These are phyloP conservation scores for Thaumatotibia leucotreta DNA, from an alignment of 1,140 invertebrate genomes.

Conservation along the genomic window DNA sequence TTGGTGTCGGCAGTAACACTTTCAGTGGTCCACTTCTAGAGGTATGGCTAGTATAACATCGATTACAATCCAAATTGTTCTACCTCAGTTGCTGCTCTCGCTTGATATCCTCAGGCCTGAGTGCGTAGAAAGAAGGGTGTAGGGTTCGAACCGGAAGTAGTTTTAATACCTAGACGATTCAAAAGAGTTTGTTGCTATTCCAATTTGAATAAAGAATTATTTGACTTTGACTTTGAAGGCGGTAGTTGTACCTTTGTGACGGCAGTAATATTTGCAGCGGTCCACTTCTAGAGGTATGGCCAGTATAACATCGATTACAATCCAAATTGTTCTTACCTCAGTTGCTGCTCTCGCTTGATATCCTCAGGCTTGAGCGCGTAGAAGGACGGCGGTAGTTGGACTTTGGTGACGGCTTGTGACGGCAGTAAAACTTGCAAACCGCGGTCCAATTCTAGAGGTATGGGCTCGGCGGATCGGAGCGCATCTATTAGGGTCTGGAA, in stretches of 20 bases:
- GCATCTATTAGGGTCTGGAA: conserved; percentile 84
- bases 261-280: conserved; percentile 90
- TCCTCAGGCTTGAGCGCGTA: conserved; percentile 88
- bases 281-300: conserved; percentile 89
- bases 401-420: conserved; percentile 81
- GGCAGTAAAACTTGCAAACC: conserved; percentile 90
- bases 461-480: conserved; percentile 86
- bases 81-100: conserved; percentile 87
- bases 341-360: conserved; percentile 88
- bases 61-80: too few species aligned
- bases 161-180: too few species aligned
- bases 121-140: conserved; percentile 91
- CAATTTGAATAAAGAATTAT: too few species aligned
- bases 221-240: too few species aligned
- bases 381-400: conserved; percentile 89
- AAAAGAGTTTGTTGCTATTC: too few species aligned
- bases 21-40: conserved; percentile 89
- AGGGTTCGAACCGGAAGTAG: too few species aligned
- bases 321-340: too few species aligned
- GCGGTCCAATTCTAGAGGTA: conserved; percentile 89
- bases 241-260: too few species aligned
- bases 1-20: conserved; percentile 87
- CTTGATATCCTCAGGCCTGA: conserved; percentile 89
- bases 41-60: conserved; percentile 78
- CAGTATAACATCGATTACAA: too few species aligned